phyloP scores from a whole-genome alignment of 2,797 vertebrate genomes.

The Cirrhinus molitorella region DNA sequence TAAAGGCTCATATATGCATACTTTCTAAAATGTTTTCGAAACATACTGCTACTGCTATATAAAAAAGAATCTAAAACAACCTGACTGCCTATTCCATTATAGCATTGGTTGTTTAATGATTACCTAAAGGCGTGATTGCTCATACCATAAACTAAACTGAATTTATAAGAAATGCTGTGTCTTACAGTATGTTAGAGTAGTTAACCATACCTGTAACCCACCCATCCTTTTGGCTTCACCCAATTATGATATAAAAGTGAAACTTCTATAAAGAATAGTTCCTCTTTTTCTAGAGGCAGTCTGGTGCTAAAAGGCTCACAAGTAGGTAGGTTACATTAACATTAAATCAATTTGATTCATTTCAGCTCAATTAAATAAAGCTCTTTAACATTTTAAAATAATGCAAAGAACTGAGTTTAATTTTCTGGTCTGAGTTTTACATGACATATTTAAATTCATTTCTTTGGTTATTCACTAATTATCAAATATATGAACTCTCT shows the following conservation, averaged over 20 bases:
- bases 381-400: not conserved
- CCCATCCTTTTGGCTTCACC: not conserved
- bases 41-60: no score
- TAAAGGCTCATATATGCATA: no score
- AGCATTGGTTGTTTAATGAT: not conserved
- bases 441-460: no score
- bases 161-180: not conserved
- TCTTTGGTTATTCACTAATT: not conserved
- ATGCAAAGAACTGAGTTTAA: not conserved
- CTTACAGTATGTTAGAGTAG: not conserved
- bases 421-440: no score
- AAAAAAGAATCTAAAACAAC: not conserved
- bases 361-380: not conserved
- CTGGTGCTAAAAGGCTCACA: not conserved
- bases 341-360: not conserved
- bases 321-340: not conserved
- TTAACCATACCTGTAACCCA: not conserved
- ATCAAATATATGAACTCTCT: not conserved
- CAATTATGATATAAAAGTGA: conserved; percentile 9
- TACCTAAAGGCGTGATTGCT: not conserved
- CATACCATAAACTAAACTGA: not conserved
- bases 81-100: not conserved
- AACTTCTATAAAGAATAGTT: not conserved
- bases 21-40: no score
- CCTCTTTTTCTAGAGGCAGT: not conserved